Evolutionary conservation across 2,888 invertebrate genomes (phyloP).

Genomic region (Ophraella communa): DNA sequence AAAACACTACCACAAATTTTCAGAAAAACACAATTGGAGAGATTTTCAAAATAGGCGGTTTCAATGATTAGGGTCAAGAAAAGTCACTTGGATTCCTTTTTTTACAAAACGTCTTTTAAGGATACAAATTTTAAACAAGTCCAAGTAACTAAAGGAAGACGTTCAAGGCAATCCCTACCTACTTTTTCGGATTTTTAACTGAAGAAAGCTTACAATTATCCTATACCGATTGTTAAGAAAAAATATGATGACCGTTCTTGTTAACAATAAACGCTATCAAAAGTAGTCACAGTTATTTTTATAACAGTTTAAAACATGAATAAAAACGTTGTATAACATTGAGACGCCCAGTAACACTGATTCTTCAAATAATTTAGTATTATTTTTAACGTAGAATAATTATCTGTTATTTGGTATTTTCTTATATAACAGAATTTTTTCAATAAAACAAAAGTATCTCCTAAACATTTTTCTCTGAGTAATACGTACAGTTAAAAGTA

Average conservation of each 20-base stretch:
- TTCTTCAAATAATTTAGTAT: not conserved
- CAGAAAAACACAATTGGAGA: not conserved
- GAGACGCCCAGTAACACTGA: not conserved
- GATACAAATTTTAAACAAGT: conserved; percentile 4
- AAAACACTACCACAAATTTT: no score
- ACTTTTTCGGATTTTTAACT: conserved; percentile 14
- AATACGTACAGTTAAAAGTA: no score
- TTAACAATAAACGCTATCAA: conserved; percentile 13
- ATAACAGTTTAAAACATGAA: not conserved
- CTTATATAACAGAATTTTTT: no score
- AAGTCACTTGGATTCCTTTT: conserved; percentile 16
- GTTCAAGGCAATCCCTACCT: conserved; percentile 8
- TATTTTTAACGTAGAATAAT: no score
- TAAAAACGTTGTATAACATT: not conserved
- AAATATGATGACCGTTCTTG: conserved; percentile 20
- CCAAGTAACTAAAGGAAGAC: conserved; percentile 2
- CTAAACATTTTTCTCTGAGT: no score
- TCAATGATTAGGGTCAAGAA: conserved; percentile 17
- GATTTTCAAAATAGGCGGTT: conserved; percentile 13
- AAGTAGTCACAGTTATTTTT: conserved; percentile 8
- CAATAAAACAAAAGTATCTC: no score
- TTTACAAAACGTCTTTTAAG: conserved; percentile 25
- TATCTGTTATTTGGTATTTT: no score
- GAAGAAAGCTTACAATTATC: conserved; percentile 11
- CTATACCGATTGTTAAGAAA: conserved; percentile 8